Conservation (phyloP, 1,140 invertebrate genomes). For the Telenomus remus region DNA sequence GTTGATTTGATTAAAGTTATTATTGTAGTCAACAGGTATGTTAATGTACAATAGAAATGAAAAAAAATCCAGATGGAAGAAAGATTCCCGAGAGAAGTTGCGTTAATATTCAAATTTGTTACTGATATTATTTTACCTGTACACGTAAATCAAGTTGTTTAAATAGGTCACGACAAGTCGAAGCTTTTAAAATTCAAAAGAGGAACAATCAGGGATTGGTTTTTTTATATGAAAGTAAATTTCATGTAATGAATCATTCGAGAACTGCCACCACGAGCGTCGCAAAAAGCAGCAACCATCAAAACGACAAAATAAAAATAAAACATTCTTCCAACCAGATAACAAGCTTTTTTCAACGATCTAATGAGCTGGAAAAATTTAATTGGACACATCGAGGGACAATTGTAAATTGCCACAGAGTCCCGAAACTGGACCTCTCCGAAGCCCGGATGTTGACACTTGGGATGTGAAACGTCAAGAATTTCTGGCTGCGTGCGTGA, state of each 20-base stretch:
- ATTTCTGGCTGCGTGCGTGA: constrained; percentile 25
- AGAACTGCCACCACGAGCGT: too few relatives aligned
- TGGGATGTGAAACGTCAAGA: constrained; percentile 55
- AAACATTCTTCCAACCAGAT: too few relatives aligned
- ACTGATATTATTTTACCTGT: constrained; percentile 28
- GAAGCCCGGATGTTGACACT: constrained; percentile 47
- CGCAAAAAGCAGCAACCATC: too few relatives aligned
- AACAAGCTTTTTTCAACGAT: too few relatives aligned
- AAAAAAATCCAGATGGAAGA: constrained; percentile 12
- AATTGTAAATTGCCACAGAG: constrained; percentile 36
- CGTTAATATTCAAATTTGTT: constrained; percentile 32
- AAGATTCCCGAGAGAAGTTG: constrained; percentile 22
- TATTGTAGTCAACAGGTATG: constrained; percentile 37
- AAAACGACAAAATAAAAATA: too few relatives aligned
- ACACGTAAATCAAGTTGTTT: not conserved
- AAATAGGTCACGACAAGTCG: not conserved
- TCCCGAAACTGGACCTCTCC: constrained; percentile 8
- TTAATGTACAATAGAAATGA: constrained; percentile 28
- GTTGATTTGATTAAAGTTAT: constrained; percentile 39
- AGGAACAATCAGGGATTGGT: too few relatives aligned
- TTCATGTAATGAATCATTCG: too few relatives aligned
- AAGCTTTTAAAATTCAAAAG: not conserved
- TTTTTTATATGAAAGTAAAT: too few relatives aligned
- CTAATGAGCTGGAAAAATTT: too few relatives aligned
- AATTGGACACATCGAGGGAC: too few relatives aligned